Conservation (phyloP, 2,888 invertebrate genomes). For the Auanema freiburgensis region DNA sequence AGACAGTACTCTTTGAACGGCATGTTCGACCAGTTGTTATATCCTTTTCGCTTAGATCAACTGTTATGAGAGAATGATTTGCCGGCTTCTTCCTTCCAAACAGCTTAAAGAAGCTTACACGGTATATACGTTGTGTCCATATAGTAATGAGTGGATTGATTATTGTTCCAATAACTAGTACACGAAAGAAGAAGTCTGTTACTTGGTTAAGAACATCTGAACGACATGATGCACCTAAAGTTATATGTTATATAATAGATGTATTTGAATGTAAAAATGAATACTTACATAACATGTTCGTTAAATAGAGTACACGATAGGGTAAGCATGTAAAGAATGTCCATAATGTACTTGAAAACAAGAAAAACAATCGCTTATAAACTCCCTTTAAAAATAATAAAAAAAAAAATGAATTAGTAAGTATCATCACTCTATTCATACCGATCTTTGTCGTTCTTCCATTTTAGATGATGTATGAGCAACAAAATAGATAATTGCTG, state of each 20-base stretch:
- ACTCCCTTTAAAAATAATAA: slow-evolving; percentile 2
- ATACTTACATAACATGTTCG: slow-evolving; percentile 33
- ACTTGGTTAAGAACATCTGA: slow-evolving; percentile 14
- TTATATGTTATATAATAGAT: neutral
- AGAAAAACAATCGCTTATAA: slow-evolving; percentile 54
- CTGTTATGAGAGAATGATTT: too few relatives aligned
- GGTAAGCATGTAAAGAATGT: slow-evolving; percentile 62
- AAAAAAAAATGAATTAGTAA: neutral
- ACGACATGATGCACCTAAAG: slow-evolving; percentile 21
- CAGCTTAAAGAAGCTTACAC: slow-evolving; percentile 18
- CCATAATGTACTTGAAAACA: slow-evolving; percentile 63
- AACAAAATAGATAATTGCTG: slow-evolving; percentile 59
- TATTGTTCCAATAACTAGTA: slow-evolving; percentile 60
- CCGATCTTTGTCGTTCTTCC: slow-evolving; percentile 52
- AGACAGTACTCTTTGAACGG: too few relatives aligned
- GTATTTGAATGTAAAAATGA: neutral
- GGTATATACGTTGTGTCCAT: slow-evolving; percentile 55
- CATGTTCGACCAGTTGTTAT: too few relatives aligned
- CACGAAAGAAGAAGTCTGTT: slow-evolving; percentile 46
- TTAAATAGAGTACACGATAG: slow-evolving; percentile 56
- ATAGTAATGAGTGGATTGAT: slow-evolving; percentile 62
- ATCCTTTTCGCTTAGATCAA: too few relatives aligned
- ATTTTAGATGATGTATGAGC: slow-evolving; percentile 55
- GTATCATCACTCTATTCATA: slow-evolving; percentile 19
- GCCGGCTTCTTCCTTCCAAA: neutral